A percentile compares a stretch with the other conserved stretches of the same genome.
phyloP scores from a whole-genome alignment of 2,888 invertebrate genomes.

The Apotomis capreana region DNA sequence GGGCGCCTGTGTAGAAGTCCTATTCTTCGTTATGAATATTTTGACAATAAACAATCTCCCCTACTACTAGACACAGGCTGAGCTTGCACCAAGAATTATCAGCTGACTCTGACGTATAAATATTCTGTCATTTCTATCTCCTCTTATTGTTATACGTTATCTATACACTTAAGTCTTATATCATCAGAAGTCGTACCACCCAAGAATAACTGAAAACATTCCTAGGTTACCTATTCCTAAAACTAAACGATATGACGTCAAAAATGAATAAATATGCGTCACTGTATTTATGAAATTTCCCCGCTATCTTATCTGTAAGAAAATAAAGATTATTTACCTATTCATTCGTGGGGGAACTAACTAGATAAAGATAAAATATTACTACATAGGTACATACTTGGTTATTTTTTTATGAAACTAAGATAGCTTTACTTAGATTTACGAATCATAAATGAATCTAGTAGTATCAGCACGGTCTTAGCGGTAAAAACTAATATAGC shows the following conservation, averaged over 20 bases:
- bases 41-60: too few species aligned
- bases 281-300: conserved; percentile 15
- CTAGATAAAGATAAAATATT: background rate
- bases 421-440: too few species aligned
- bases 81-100: too few species aligned
- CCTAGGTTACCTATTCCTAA: background rate
- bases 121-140: background rate
- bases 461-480: too few species aligned
- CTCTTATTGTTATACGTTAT: background rate
- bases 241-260: conserved; percentile 17
- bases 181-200: conserved; percentile 17
- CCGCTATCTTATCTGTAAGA: conserved; percentile 27
- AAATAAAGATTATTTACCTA: conserved; percentile 6
- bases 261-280: conserved; percentile 15
- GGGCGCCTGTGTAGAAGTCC: too few species aligned
- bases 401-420: too few species aligned
- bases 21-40: too few species aligned
- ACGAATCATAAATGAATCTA: too few species aligned
- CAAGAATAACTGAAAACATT: background rate
- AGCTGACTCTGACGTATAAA: background rate
- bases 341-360: conserved; percentile 20
- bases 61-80: too few species aligned
- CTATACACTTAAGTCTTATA: background rate
- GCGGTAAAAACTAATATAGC: too few species aligned
- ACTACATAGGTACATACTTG: background rate